Evolutionary conservation across 2,888 invertebrate genomes (phyloP).

Genomic region (Thyatira batis): DNA sequence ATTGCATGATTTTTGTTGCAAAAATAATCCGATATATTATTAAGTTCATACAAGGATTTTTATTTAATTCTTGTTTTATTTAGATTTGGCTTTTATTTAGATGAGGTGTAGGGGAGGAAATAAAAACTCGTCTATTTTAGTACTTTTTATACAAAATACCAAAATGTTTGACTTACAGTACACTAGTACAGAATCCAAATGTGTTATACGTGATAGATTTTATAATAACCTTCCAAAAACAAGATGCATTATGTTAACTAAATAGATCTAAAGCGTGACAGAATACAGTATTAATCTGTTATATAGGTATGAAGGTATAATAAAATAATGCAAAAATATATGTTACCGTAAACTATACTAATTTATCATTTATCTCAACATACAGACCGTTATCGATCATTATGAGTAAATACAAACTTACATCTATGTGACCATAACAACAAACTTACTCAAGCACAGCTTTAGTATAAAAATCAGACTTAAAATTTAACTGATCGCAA

Average conservation of each 20-base stretch:
- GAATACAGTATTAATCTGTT: conserved; percentile 20
- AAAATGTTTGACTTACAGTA: conserved; percentile 58
- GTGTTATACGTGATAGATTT: conserved; percentile 32
- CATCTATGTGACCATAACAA: conserved; percentile 54
- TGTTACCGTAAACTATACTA: conserved; percentile 18
- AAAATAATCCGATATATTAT: too few relatives aligned
- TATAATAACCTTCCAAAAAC: conserved; percentile 18
- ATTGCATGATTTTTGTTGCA: too few relatives aligned
- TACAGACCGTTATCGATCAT: conserved; percentile 4
- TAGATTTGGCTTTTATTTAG: too few relatives aligned
- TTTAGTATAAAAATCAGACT: conserved; percentile 73
- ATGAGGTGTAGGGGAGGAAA: too few relatives aligned
- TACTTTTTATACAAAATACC: conserved; percentile 69
- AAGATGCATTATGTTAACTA: conserved; percentile 19
- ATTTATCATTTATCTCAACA: conserved; percentile 16
- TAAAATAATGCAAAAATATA: conserved; percentile 27
- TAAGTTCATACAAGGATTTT: too few relatives aligned
- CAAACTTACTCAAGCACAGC: conserved; percentile 55
- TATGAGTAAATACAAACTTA: conserved; percentile 50
- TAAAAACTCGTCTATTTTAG: conserved; percentile 34
- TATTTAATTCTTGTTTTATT: too few relatives aligned
- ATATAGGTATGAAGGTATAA: too few relatives aligned
- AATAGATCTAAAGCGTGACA: conserved; percentile 26
- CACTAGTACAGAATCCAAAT: conserved; percentile 52
- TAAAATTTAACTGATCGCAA: conserved; percentile 49